Evolutionary conservation across 2,113 vertebrate species (phyloP).

Genomic region (Meriones unguiculatus): DNA sequence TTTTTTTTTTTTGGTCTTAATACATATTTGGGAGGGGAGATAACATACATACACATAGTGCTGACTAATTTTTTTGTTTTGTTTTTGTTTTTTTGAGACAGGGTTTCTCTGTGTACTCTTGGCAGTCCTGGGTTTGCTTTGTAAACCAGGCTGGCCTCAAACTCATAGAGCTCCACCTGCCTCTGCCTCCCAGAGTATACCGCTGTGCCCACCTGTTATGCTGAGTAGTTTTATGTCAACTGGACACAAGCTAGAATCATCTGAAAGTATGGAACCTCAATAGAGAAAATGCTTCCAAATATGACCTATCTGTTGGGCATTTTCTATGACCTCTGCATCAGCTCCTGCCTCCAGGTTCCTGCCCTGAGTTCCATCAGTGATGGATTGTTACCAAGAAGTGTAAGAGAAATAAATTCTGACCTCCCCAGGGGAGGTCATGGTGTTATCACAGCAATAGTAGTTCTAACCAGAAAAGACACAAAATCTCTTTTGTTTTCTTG

Average conservation of each 20-base stretch:
- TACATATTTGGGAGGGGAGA: neutral
- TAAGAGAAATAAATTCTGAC: neutral
- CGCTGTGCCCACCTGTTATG: too few species aligned
- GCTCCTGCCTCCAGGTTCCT: neutral
- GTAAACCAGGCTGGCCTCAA: too few species aligned
- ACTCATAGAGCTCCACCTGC: too few species aligned
- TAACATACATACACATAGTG: neutral
- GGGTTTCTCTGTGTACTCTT: too few species aligned
- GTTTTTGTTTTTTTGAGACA: too few species aligned
- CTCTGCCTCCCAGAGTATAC: too few species aligned
- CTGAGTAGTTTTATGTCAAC: neutral
- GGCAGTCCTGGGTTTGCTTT: too few species aligned
- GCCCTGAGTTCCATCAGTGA: neutral
- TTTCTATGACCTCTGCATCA: neutral
- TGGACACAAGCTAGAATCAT: neutral
- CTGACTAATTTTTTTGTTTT: neutral
- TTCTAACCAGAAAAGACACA: neutral
- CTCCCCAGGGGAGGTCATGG: neutral
- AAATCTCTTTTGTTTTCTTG: neutral
- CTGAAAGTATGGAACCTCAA: neutral
- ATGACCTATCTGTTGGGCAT: neutral
- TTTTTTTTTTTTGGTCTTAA: neutral
- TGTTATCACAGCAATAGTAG: neutral
- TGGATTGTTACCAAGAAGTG: neutral
- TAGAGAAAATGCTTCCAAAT: neutral